Evolutionary conservation across 2,888 invertebrate species (phyloP).

Genomic region (Agrotis puta): DNA sequence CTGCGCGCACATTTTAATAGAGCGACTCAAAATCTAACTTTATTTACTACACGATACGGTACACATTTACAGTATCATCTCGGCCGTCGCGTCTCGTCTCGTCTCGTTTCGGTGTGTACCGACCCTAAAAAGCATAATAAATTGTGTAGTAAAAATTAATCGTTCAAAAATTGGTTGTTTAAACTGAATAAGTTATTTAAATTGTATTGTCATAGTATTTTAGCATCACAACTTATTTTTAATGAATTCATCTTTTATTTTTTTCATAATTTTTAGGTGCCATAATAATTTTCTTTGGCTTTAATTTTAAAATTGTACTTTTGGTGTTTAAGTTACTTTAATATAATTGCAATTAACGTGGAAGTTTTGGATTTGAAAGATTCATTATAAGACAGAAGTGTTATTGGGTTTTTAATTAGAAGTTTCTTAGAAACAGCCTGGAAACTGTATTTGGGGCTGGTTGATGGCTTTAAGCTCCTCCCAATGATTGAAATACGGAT

Average conservation of each 20-base stretch:
- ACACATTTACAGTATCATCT: no score
- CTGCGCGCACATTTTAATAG: no score
- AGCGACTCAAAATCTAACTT: no score
- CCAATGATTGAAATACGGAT: background rate
- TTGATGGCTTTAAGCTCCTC: background rate
- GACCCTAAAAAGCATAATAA: no score
- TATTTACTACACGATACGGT: no score
- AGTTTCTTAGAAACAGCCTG: background rate
- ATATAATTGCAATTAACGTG: constrained; percentile 30
- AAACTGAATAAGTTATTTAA: constrained; percentile 8
- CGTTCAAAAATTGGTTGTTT: constrained; percentile 13
- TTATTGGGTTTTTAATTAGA: background rate
- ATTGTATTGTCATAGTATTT: constrained; percentile 34
- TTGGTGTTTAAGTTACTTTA: constrained; percentile 6
- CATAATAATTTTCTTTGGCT: constrained; percentile 46
- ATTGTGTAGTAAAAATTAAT: no score
- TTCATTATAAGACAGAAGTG: background rate
- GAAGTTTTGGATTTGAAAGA: background rate
- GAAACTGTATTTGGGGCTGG: background rate
- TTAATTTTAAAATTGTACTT: constrained; percentile 31
- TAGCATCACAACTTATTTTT: constrained; percentile 26
- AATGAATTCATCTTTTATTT: background rate
- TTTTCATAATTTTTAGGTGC: constrained; percentile 33
- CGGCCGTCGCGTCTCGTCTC: no score
- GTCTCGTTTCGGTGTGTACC: no score